Base-by-base conservation (phyloP, 2,113 vertebrate species). In the Myotis davidii region DNA sequence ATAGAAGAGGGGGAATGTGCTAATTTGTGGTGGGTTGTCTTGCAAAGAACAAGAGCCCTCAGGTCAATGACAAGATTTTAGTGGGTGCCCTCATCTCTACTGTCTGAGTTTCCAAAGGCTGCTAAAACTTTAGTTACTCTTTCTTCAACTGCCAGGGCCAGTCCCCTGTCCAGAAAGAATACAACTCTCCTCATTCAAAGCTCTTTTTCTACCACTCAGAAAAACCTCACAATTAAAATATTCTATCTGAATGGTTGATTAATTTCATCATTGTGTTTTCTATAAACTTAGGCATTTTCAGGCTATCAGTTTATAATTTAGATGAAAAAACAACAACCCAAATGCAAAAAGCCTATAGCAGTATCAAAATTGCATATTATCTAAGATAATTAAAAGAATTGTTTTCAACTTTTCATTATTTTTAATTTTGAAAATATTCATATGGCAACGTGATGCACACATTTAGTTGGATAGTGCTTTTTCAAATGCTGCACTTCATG, bases 401-500 rank as follows among this genome's bases (percentile, higher is more conserved):
- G 65, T 70, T 95, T 96, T 76, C 9, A 79, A 25, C 11, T 45
- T 65, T 84, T 79, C 42, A 21, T 69, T 79, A 84, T 50, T 85
- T 89, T 94, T 73, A 6, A 85, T 14, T 85, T 92, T 61, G 42
- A 77, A 87, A 81, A 77, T 2, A 39, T 34, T 87, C 4, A 48
- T 29, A 69, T 61, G 32, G 54, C 85, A 90, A 79, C 77, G 34
- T 27, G 82, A 85, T 72, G 56, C 20, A 70, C 32, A 76, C 27
- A 65, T 82, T 93, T 95, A 85, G 23, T 50, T 74, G 25, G 18
- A 11, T 13, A 64, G 20, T 94, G 23, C 69, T 82, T 90, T 88
- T 82, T 91, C 59, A 84, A 93, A 89, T 85, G 34, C 18, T 52
- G 18, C 9, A 56, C 88, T 96, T 95, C 29, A 39, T 65, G 11